Percentiles rank a stretch among this genome's conserved stretches.
These are phyloP conservation scores for Meda fulgida DNA, from an alignment of 2,797 vertebrate genomes.

Conservation along the genomic window DNA sequence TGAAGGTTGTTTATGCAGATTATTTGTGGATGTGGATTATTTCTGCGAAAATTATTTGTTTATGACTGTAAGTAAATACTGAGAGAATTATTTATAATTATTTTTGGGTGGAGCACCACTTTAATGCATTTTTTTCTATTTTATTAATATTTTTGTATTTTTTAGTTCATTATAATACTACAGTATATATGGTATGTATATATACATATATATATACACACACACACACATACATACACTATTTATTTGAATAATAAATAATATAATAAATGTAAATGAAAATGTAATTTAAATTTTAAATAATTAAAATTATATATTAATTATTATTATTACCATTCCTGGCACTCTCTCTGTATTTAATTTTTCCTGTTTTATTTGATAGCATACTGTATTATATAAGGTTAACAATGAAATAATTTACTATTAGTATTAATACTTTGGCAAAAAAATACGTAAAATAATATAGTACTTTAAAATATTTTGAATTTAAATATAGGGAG, in stretches of 20 bases:
- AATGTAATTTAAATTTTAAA: neutral
- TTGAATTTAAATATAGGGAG: neutral
- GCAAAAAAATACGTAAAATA: constrained; percentile 27
- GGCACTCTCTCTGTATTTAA: neutral
- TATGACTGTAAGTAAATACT: neutral
- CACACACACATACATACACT: neutral
- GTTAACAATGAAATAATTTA: neutral
- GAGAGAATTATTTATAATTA: neutral
- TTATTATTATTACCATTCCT: neutral
- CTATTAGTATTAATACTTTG: constrained; percentile 16
- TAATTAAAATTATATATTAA: neutral
- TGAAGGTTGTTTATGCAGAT: too few relatives aligned
- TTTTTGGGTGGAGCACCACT: neutral
- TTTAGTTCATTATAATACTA: neutral
- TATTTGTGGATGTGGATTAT: neutral
- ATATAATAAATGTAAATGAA: neutral
- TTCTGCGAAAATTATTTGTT: neutral
- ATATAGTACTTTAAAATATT: neutral
- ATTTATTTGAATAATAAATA: neutral
- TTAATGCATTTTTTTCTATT: neutral
- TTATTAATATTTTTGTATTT: neutral
- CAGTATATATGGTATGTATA: too few relatives aligned
- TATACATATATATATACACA: neutral
- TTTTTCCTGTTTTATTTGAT: too few relatives aligned
- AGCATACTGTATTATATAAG: neutral